Evolutionary conservation across 2,888 invertebrate genomes (phyloP).

Genomic region (Macrosoma leucophasiata): DNA sequence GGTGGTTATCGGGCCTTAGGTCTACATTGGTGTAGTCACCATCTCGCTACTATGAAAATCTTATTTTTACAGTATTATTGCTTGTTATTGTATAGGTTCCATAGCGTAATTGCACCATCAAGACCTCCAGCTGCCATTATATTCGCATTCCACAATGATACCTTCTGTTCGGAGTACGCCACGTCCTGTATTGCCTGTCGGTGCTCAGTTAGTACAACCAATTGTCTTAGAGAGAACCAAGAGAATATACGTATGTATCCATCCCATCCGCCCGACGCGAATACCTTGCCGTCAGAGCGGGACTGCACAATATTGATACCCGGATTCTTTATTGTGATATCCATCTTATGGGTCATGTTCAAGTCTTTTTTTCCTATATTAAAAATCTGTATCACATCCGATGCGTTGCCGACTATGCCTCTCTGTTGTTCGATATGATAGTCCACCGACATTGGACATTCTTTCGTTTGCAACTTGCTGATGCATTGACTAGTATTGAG

Average conservation of each 20-base stretch:
- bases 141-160: constrained; percentile 81
- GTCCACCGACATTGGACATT: constrained; percentile 83
- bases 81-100: constrained; percentile 83
- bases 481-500: constrained; percentile 75
- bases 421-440: constrained; percentile 79
- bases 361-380: constrained; percentile 72
- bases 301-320: constrained; percentile 82
- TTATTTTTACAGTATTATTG: constrained; percentile 31
- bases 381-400: constrained; percentile 78
- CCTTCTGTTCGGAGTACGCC: constrained; percentile 79
- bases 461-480: constrained; percentile 73
- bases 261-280: constrained; percentile 86
- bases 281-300: constrained; percentile 82
- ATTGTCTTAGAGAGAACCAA: constrained; percentile 82
- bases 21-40: too few relatives aligned
- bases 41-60: too few relatives aligned
- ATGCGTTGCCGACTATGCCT: constrained; percentile 81
- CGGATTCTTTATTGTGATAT: constrained; percentile 81
- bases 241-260: constrained; percentile 84
- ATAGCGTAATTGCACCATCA: constrained; percentile 85
- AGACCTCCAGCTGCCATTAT: constrained; percentile 86
- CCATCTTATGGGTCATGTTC: constrained; percentile 73
- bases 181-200: constrained; percentile 82
- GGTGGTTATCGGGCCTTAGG: too few relatives aligned
- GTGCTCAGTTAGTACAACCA: constrained; percentile 85